A percentile compares a stretch with the other conserved stretches of the same genome.
These are phyloP conservation scores for Panzeria rudis DNA, from an alignment of 2,888 invertebrate species.

Conservation along the genomic window DNA sequence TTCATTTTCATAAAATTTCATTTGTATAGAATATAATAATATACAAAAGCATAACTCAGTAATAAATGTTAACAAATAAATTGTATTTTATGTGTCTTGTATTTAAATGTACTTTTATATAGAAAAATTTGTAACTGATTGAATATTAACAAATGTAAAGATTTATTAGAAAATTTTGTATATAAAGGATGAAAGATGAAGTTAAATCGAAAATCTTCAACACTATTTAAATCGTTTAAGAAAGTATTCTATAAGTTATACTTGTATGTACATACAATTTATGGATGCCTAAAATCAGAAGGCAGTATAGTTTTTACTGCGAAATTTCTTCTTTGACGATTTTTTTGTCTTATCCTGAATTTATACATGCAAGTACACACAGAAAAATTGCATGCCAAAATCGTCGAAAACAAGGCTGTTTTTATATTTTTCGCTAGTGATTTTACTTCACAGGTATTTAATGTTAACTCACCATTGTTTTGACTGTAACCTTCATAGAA, in stretches of 20 bases:
- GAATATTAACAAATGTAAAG: conserved; percentile 4
- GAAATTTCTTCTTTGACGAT: no score
- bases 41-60: neutral
- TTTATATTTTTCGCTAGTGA: no score
- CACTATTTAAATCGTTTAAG: conserved; percentile 19
- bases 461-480: no score
- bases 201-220: neutral
- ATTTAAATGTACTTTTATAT: conserved; percentile 24
- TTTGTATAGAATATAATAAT: neutral
- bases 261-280: no score
- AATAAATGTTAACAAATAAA: neutral
- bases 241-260: neutral
- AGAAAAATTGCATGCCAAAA: no score
- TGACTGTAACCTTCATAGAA: no score
- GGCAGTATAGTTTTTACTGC: no score
- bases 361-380: no score
- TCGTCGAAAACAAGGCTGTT: no score
- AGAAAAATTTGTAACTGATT: conserved; percentile 1
- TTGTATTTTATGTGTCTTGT: conserved; percentile 11
- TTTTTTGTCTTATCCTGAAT: no score
- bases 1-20: neutral
- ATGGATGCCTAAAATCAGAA: no score
- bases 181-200: neutral
- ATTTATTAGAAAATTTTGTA: conserved; percentile 22
- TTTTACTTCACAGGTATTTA: no score